These are phyloP conservation scores for Sebastes nivosus DNA, from an alignment of 2,797 vertebrate species.

Conservation along the genomic window DNA sequence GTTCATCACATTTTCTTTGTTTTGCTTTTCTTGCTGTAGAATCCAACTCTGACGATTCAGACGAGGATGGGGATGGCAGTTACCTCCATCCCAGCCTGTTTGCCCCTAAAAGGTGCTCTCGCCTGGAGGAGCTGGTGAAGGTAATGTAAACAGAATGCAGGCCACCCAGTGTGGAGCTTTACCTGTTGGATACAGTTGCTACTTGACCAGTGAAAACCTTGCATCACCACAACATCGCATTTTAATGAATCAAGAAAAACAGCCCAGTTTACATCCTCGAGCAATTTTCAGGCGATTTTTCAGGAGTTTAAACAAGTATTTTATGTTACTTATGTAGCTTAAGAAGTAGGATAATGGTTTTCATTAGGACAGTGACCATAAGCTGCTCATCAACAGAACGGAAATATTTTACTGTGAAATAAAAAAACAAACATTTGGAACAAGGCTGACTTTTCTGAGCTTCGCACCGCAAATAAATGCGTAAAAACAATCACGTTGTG, in stretches of 20 bases:
- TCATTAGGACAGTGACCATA: background rate
- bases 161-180: background rate
- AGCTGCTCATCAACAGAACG: background rate
- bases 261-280: background rate
- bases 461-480: no score
- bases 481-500: no score
- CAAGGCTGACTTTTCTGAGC: no score
- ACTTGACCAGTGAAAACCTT: background rate
- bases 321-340: background rate
- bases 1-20: background rate
- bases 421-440: no score
- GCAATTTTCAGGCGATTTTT: background rate
- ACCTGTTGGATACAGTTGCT: background rate
- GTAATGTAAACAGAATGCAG: constrained; percentile 64
- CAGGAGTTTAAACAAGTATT: background rate
- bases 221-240: background rate
- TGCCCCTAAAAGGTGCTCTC: constrained; percentile 90
- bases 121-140: constrained; percentile 95
- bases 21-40: constrained; percentile 51
- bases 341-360: background rate
- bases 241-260: background rate
- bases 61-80: constrained; percentile 87
- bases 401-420: no score
- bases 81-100: constrained; percentile 98
- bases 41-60: constrained; percentile 83